Conservation (phyloP, 2,113 vertebrate species). For the Tetraodon nigroviridis region DNA sequence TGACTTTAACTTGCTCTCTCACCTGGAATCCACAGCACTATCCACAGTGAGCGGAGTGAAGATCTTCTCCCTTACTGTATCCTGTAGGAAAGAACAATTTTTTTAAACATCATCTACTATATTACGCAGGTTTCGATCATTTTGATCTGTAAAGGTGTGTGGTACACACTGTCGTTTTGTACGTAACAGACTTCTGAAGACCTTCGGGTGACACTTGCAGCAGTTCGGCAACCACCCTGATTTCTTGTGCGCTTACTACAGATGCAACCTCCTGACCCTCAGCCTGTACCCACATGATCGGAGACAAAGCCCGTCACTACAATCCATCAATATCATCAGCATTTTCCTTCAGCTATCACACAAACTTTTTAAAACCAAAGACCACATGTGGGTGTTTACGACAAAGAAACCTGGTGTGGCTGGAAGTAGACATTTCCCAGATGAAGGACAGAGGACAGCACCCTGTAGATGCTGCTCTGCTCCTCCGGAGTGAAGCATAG, state of each 20-base stretch:
- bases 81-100: constrained; percentile 67
- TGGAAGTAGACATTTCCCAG: constrained; percentile 93
- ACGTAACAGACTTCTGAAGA: constrained; percentile 91
- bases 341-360: constrained; percentile 25
- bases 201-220: constrained; percentile 92
- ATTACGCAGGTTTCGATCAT: background rate
- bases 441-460: constrained; percentile 93
- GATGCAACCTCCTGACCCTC: constrained; percentile 87
- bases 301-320: constrained; percentile 6
- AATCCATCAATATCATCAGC: constrained; percentile 17
- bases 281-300: constrained; percentile 58
- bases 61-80: constrained; percentile 90
- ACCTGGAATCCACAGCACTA: constrained; percentile 96
- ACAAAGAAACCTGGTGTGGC: constrained; percentile 51
- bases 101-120: constrained; percentile 9
- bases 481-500: constrained; percentile 87
- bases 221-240: constrained; percentile 88
- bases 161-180: constrained; percentile 87
- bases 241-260: constrained; percentile 88
- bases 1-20: constrained; percentile 26
- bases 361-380: too few species aligned
- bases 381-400: too few species aligned
- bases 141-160: background rate
- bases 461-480: constrained; percentile 88
- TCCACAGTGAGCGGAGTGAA: constrained; percentile 92